These are phyloP conservation scores for Sesia bembeciformis DNA, from an alignment of 2,888 invertebrate genomes.

Conservation along the genomic window DNA sequence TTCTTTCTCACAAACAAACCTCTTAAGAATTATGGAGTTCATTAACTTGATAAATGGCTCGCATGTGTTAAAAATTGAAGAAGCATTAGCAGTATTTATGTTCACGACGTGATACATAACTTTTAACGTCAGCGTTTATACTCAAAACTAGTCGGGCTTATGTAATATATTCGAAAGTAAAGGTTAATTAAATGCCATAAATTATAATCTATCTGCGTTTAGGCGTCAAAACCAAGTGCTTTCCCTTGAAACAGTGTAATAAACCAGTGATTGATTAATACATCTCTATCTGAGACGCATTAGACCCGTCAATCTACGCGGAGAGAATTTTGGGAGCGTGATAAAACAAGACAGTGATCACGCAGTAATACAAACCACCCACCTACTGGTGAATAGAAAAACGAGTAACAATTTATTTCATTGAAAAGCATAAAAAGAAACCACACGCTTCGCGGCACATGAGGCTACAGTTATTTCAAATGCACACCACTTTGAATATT, in stretches of 20 bases:
- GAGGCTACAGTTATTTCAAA: neutral
- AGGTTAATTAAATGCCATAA: neutral
- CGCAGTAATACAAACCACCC: slow-evolving; percentile 35
- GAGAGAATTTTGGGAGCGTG: slow-evolving; percentile 28
- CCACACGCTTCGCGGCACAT: slow-evolving; percentile 18
- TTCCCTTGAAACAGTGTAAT: slow-evolving; percentile 37
- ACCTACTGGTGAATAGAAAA: slow-evolving; percentile 33
- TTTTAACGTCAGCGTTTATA: neutral
- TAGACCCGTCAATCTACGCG: slow-evolving; percentile 58
- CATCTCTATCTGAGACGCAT: slow-evolving; percentile 46
- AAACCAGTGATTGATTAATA: slow-evolving; percentile 63
- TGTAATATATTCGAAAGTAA: neutral
- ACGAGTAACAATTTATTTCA: slow-evolving; percentile 53
- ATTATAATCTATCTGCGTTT: slow-evolving; percentile 26
- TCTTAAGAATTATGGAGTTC: slow-evolving; percentile 4
- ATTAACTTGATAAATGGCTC: slow-evolving; percentile 8
- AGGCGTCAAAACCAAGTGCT: slow-evolving; percentile 18
- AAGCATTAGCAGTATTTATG: neutral
- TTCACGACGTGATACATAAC: neutral
- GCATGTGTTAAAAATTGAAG: slow-evolving; percentile 7
- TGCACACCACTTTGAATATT: neutral
- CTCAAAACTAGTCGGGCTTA: neutral
- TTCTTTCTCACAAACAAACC: slow-evolving; percentile 12
- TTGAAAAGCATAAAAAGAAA: slow-evolving; percentile 43
- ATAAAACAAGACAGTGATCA: slow-evolving; percentile 52